phyloP scores from a whole-genome alignment of 64 coral and sea anemone genomes.

The Acropora tenuis region DNA sequence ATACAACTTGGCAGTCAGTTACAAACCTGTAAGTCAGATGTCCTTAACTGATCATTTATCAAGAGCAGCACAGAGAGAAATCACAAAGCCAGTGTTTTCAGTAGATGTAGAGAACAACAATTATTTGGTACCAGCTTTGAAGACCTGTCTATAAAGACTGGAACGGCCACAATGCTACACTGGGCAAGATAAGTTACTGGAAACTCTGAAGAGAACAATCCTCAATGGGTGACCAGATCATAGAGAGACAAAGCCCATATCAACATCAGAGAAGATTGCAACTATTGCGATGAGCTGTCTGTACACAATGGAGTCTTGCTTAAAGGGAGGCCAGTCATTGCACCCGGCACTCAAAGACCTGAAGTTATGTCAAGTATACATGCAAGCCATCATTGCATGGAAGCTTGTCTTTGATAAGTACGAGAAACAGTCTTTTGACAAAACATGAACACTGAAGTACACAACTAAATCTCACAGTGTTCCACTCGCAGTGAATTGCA shows the following conservation, averaged over 20 bases:
- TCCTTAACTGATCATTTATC: too few species aligned
- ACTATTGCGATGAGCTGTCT: constrained; percentile 5
- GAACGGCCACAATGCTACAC: constrained; percentile 1
- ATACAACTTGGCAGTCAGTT: too few species aligned
- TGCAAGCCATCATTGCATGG: constrained; percentile 14
- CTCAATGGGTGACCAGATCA: constrained; percentile 26
- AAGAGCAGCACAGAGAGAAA: too few species aligned
- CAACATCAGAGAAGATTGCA: constrained; percentile 7
- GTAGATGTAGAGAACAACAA: constrained; percentile 24
- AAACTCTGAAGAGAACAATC: constrained; percentile 16
- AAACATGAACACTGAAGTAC: constrained; percentile 6
- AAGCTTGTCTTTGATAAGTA: constrained; percentile 27
- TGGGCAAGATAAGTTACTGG: constrained; percentile 9
- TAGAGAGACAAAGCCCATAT: background rate
- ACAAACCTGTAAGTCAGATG: too few species aligned
- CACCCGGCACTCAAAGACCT: background rate
- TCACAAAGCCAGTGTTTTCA: too few species aligned
- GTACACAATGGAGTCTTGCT: constrained; percentile 16
- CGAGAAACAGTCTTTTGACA: constrained; percentile 23
- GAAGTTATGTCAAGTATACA: constrained; percentile 14
- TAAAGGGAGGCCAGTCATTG: background rate
- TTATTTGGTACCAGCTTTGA: background rate
- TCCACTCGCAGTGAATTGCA: constrained; percentile 4
- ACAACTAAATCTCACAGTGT: constrained; percentile 16
- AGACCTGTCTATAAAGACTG: background rate